These are phyloP conservation scores for Acanthopagrus latus DNA, from an alignment of 2,797 vertebrate species.

Conservation along the genomic window DNA sequence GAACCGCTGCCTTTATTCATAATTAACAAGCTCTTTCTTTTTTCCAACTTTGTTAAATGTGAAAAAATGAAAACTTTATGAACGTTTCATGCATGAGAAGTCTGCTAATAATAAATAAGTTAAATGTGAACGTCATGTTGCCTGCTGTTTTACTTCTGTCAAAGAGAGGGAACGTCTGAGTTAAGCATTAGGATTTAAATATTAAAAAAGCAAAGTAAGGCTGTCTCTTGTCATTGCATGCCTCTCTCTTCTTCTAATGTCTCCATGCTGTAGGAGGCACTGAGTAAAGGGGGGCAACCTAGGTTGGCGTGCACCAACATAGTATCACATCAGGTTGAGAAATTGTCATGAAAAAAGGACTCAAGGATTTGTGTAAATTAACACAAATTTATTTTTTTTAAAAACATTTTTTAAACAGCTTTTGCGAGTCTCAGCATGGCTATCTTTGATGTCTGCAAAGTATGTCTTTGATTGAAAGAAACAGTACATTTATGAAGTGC, in stretches of 20 bases:
- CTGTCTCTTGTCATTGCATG: conserved; percentile 1
- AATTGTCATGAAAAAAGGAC: no score
- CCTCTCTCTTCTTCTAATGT: neutral
- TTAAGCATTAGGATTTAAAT: conserved; percentile 42
- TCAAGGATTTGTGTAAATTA: no score
- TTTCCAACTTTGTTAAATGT: conserved; percentile 61
- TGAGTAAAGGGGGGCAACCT: neutral
- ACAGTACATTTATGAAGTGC: no score
- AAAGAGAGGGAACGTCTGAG: conserved; percentile 28
- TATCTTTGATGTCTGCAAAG: no score
- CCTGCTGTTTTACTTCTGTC: conserved; percentile 60
- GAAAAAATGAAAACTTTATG: conserved; percentile 79
- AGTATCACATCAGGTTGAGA: no score
- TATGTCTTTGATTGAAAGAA: no score
- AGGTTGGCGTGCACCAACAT: no score
- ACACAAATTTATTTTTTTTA: no score
- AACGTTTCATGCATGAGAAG: conserved; percentile 67
- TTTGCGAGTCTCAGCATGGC: no score
- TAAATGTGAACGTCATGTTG: conserved; percentile 54
- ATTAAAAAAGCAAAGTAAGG: conserved; percentile 1
- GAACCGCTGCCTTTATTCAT: conserved; percentile 66
- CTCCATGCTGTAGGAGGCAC: neutral
- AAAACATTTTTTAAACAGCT: no score
- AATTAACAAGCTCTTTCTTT: conserved; percentile 61
- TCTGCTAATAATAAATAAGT: conserved; percentile 80